Evolutionary conservation across 2,888 invertebrate genomes (phyloP).

Genomic region (Branchellion lobata): DNA sequence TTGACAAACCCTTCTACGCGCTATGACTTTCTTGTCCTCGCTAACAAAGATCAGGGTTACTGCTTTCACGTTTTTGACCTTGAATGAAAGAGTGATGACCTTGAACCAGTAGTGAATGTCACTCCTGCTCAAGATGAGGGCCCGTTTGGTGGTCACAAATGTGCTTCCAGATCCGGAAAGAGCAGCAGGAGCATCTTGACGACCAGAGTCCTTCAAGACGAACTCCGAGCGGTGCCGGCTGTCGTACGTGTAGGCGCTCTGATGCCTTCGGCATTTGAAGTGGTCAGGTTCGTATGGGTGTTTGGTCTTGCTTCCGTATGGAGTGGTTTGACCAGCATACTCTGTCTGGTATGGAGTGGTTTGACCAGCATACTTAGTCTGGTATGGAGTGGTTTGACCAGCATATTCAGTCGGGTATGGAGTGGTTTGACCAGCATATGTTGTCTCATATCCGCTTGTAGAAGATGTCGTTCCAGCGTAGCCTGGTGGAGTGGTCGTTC

Average conservation of each 20-base stretch:
- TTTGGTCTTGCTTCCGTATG: not conserved
- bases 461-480: not conserved
- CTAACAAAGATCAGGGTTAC: not conserved
- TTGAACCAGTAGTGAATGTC: not conserved
- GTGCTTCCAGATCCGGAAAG: not conserved
- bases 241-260: slow-evolving; percentile 1
- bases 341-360: too few relatives aligned
- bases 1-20: not conserved
- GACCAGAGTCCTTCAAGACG: not conserved
- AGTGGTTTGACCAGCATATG: not conserved
- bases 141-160: not conserved
- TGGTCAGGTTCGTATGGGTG: not conserved
- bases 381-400: too few relatives aligned
- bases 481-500: not conserved
- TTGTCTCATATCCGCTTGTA: not conserved
- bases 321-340: too few relatives aligned
- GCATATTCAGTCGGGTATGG: too few relatives aligned
- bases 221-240: not conserved
- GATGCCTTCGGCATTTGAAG: not conserved
- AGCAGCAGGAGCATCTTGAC: not conserved
- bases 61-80: not conserved
- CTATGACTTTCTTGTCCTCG: not conserved
- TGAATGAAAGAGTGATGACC: not conserved
- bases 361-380: too few relatives aligned
- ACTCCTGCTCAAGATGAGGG: not conserved